Base-by-base conservation (phyloP, 1,140 invertebrate genomes). In the Nylanderia fulva region DNA sequence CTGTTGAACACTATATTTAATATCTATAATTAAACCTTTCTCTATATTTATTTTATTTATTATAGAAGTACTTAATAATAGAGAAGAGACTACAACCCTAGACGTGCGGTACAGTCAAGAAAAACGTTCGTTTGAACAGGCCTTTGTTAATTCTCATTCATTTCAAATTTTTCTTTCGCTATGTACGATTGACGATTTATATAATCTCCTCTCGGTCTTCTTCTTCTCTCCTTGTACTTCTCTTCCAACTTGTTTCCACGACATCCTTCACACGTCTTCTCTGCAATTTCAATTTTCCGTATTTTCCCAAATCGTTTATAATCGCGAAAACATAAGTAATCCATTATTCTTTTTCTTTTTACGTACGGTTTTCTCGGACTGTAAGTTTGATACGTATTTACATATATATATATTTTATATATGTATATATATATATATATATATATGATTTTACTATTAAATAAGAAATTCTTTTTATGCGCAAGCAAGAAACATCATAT, bases 361-460 rank as follows among this genome's bases (percentile, higher is more conserved):
- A 84, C 88, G 86, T 91, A 85, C 86, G 84, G 88, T 91, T 90
- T 88, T 89, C 60, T 85, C 86, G 61, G 85, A 90, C 90, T 91
- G 90, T 89, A 85, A 60, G 11, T 58, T 27, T 56, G 7, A n/a
- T 52, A 64, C 77, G 15, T 69, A 71, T 82, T 72, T 21, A 58
- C 52, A 82, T 71, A 45, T 42, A 82, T 71, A 45, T 42, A 39
- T 58, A 71, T 71, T 69, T n/a, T n/a, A n/a, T n/a, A n/a, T 52
- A 64, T 72, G 15, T 69, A 71, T 82, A 60, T 21, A 58, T 36
- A 82, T 71, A 45, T 42, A 82, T 71, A 45, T 42, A 39, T 58
- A 71, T 71, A n/a, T n/a, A n/a, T n/a, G n/a, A n/a, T n/a, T n/a
- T 69, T 33, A 75, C 18, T 77, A n/a, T n/a, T 18, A 0, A 48